Conservation (phyloP, 30 jellyfish, hydroid and myxozoan species). For the Pelagia noctiluca region DNA sequence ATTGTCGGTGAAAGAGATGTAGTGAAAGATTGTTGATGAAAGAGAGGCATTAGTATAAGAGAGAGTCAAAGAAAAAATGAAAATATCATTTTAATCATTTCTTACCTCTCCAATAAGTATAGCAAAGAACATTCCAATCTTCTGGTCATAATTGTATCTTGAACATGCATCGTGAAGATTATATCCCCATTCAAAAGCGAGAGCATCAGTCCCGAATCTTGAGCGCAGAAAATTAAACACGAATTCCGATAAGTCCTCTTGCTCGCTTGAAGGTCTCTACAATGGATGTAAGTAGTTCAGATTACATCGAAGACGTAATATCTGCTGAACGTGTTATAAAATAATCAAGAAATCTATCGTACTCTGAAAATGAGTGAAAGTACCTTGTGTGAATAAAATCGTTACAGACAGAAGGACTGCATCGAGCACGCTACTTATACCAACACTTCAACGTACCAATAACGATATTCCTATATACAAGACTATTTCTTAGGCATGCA, state of each 20-base stretch:
- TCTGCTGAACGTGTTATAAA: no score
- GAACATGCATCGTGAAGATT: slow-evolving; percentile 91
- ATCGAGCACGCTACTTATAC: no score
- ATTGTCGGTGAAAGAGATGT: not conserved
- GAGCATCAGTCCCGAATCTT: slow-evolving; percentile 66
- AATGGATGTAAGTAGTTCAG: no score
- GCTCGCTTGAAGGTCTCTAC: slow-evolving; percentile 24
- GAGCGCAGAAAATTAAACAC: slow-evolving; percentile 48
- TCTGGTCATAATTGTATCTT: slow-evolving; percentile 75
- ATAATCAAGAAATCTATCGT: no score
- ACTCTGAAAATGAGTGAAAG: no score
- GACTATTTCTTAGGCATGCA: no score
- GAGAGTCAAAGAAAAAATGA: not conserved
- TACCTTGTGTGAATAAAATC: no score
- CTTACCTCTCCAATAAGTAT: slow-evolving; percentile 74
- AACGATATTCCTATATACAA: no score
- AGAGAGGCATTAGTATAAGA: not conserved
- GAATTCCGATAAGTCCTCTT: slow-evolving; percentile 65
- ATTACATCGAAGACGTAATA: no score
- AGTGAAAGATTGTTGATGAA: not conserved
- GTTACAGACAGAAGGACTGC: no score
- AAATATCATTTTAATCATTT: not conserved
- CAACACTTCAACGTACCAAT: no score
- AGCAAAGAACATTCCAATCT: slow-evolving; percentile 62
- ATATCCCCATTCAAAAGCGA: slow-evolving; percentile 95